These are phyloP conservation scores for Mustelus asterias DNA, from an alignment of 2,113 vertebrate species.

Conservation along the genomic window DNA sequence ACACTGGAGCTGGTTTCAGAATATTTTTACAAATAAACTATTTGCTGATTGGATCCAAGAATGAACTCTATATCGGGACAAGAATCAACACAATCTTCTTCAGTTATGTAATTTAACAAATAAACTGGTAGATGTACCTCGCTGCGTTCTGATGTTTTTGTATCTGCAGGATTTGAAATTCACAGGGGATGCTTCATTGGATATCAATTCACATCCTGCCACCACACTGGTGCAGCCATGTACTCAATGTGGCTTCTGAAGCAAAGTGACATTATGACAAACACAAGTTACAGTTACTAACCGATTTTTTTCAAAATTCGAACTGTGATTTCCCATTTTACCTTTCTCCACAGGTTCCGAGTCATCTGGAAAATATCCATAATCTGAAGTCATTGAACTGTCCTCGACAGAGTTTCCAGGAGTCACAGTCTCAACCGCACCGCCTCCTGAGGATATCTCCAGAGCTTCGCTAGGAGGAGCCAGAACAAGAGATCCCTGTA, in stretches of 20 bases:
- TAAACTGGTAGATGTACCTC: background rate
- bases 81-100: background rate
- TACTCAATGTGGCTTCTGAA: background rate
- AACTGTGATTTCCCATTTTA: background rate
- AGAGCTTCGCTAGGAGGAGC: background rate
- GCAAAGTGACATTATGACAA: background rate
- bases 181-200: background rate
- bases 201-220: background rate
- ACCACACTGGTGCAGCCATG: background rate
- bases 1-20: background rate
- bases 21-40: background rate
- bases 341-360: conserved; percentile 32
- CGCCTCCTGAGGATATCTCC: conserved; percentile 24
- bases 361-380: conserved; percentile 30
- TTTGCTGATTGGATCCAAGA: background rate
- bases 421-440: conserved; percentile 16
- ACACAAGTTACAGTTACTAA: background rate
- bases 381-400: conserved; percentile 19
- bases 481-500: conserved; percentile 18
- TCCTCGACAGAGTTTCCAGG: background rate
- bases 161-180: background rate
- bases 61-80: background rate
- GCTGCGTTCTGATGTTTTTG: background rate
- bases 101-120: background rate
- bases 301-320: background rate